Evolutionary conservation across 2,888 invertebrate species (phyloP).

Genomic region (Meta bourneti): DNA sequence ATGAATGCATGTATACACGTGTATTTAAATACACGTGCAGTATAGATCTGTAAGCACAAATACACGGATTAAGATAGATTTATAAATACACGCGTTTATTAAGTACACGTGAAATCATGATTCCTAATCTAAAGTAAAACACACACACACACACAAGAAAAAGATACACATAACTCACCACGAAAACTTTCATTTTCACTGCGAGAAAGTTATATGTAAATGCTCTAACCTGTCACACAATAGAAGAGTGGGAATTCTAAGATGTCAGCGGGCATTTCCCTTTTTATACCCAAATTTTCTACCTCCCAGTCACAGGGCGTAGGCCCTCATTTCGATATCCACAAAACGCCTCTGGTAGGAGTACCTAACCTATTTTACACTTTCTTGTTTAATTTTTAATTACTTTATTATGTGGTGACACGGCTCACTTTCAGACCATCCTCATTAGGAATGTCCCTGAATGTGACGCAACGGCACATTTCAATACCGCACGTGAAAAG

Average conservation of each 20-base stretch:
- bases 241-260: neutral
- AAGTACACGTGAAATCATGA: no score
- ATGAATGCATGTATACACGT: no score
- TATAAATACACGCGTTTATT: no score
- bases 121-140: no score
- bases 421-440: conserved; percentile 21
- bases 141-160: no score
- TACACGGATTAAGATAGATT: no score
- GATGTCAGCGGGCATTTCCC: neutral
- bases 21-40: no score
- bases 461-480: neutral
- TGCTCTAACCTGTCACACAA: neutral
- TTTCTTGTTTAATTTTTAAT: conserved; percentile 36
- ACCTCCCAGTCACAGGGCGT: conserved; percentile 55
- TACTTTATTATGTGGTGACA: conserved; percentile 9
- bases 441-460: conserved; percentile 9
- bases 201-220: neutral
- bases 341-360: conserved; percentile 44
- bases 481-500: neutral
- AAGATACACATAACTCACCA: conserved; percentile 21
- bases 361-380: conserved; percentile 60
- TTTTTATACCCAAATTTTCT: conserved; percentile 51
- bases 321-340: conserved; percentile 34
- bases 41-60: no score
- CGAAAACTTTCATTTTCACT: conserved; percentile 44